A percentile compares a stretch with the other conserved stretches of the same genome.
Evolutionary conservation across 1,140 invertebrate species (phyloP).

Genomic region (Lordiphosa mommai): DNA sequence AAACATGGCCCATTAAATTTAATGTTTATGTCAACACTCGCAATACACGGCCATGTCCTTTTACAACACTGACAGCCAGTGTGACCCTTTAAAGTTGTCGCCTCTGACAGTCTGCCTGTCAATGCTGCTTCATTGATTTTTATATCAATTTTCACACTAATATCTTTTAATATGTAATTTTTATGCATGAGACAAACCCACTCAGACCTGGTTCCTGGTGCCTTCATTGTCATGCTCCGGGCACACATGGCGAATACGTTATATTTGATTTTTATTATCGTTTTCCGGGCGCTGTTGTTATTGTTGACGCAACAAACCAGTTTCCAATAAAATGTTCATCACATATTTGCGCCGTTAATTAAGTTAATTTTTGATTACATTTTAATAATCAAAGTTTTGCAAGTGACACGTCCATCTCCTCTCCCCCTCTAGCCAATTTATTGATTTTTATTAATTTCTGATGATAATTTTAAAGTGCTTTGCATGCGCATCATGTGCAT

Average conservation of each 20-base stretch:
- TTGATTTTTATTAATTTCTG: constrained; percentile 56
- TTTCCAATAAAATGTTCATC: constrained; percentile 44
- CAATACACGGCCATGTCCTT: constrained; percentile 54
- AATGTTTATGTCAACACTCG: constrained; percentile 77
- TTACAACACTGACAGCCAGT: constrained; percentile 43
- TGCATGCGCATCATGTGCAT: constrained; percentile 66
- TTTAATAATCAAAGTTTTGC: constrained; percentile 69
- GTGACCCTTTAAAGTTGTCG: constrained; percentile 55
- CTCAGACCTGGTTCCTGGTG: constrained; percentile 5
- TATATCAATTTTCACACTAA: constrained; percentile 76
- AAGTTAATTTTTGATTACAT: constrained; percentile 76
- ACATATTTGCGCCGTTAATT: constrained; percentile 60
- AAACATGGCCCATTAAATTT: constrained; percentile 67
- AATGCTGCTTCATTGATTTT: constrained; percentile 70
- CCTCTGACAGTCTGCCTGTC: constrained; percentile 13
- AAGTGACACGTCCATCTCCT: constrained; percentile 47
- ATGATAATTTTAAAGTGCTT: constrained; percentile 75
- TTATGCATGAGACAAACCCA: constrained; percentile 58
- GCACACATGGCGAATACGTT: constrained; percentile 52
- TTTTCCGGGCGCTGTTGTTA: constrained; percentile 1
- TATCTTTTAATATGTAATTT: constrained; percentile 77
- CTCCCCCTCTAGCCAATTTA: constrained; percentile 10
- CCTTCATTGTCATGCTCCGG: constrained; percentile 28
- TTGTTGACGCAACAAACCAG: constrained; percentile 19
- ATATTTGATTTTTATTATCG: constrained; percentile 71